These are phyloP conservation scores for Pygocentrus nattereri DNA, from an alignment of 2,797 vertebrate species.

Conservation along the genomic window DNA sequence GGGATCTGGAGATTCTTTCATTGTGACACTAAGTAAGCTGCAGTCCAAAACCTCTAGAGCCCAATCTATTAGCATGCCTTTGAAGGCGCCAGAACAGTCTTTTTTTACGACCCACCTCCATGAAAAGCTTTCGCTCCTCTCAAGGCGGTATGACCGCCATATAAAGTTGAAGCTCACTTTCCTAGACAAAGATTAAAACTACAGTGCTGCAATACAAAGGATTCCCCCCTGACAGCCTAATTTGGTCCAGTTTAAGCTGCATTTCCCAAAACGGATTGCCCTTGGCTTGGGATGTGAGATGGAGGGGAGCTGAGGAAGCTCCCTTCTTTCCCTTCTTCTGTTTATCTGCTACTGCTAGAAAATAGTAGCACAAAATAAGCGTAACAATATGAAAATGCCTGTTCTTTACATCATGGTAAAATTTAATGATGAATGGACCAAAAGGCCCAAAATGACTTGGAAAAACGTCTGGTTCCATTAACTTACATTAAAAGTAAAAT, in stretches of 20 bases:
- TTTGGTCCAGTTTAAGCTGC: constrained; percentile 8
- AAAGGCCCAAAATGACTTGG: no score
- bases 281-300: neutral
- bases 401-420: no score
- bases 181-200: constrained; percentile 33
- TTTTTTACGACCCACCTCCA: constrained; percentile 52
- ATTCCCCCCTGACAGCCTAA: constrained; percentile 22
- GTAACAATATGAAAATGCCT: no score
- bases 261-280: neutral
- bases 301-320: neutral
- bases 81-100: constrained; percentile 55
- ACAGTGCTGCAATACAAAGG: constrained; percentile 15
- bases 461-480: no score
- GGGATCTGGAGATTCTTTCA: constrained; percentile 60
- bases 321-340: no score
- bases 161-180: constrained; percentile 39
- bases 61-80: constrained; percentile 60
- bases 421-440: no score
- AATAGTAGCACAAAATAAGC: no score
- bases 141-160: constrained; percentile 38
- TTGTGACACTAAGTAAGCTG: constrained; percentile 57
- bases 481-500: no score
- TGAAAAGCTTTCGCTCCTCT: constrained; percentile 52
- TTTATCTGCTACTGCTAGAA: no score
- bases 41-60: constrained; percentile 54